Conservation (phyloP, 2,113 vertebrate genomes). For the Misgurnus mizolepis region DNA sequence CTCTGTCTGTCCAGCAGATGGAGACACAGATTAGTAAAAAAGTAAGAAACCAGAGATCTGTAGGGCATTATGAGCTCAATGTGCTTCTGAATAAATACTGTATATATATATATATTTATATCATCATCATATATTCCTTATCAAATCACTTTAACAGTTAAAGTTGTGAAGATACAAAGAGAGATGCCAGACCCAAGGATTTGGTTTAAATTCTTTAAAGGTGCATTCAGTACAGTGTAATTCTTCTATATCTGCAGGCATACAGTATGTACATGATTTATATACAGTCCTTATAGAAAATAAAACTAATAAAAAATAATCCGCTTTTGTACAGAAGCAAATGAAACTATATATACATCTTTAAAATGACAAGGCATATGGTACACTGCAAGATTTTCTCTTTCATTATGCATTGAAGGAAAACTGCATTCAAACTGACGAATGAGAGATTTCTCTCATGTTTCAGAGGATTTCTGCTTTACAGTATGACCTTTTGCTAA, state of each 20-base stretch:
- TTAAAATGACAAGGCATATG: constrained; percentile 72
- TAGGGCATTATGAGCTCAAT: no score
- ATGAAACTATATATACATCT: constrained; percentile 75
- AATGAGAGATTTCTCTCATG: neutral
- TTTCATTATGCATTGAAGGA: constrained; percentile 61
- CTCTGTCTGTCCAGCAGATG: neutral
- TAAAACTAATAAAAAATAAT: constrained; percentile 77
- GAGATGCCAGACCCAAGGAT: neutral
- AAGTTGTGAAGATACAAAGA: neutral
- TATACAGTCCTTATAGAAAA: constrained; percentile 74
- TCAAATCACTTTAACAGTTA: no score
- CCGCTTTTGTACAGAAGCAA: constrained; percentile 78
- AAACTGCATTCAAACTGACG: neutral
- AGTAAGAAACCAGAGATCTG: no score
- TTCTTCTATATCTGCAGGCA: constrained; percentile 73
- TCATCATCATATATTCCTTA: no score
- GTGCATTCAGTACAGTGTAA: constrained; percentile 77
- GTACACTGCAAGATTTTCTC: constrained; percentile 65
- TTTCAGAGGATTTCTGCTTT: constrained; percentile 14
- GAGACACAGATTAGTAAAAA: neutral
- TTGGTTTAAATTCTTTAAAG: constrained; percentile 67
- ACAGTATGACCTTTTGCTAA: constrained; percentile 56
- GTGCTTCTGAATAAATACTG: no score
- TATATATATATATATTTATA: no score
- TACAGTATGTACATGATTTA: constrained; percentile 74